Percentiles rank a stretch among this genome's conserved stretches.
These are phyloP conservation scores for Temnothorax ravouxi DNA, from an alignment of 2,888 invertebrate species.

Conservation along the genomic window DNA sequence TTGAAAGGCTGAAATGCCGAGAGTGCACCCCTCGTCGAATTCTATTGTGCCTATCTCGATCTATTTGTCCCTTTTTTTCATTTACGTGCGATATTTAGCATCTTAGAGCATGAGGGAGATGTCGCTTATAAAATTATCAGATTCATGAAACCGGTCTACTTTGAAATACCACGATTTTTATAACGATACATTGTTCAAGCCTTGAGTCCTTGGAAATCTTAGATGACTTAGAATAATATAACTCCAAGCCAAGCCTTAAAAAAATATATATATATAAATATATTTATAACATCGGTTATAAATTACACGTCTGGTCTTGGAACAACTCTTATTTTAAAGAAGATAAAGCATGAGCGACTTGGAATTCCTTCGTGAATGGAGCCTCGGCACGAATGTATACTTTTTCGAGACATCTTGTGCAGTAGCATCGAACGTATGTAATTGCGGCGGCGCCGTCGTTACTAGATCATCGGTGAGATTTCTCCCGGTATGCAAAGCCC, in stretches of 20 bases:
- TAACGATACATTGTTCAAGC: neutral
- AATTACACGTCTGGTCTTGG: neutral
- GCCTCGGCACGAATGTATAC: neutral
- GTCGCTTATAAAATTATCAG: neutral
- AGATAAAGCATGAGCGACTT: neutral
- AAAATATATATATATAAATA: too few relatives aligned
- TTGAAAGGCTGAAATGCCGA: conserved; percentile 50
- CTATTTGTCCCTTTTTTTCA: neutral
- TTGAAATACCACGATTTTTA: neutral
- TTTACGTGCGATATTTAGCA: neutral
- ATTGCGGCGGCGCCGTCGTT: conserved; percentile 53
- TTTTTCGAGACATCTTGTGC: conserved; percentile 19
- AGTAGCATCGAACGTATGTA: conserved; percentile 27
- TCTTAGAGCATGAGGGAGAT: neutral
- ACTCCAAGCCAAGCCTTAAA: neutral
- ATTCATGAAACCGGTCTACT: neutral
- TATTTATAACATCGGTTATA: neutral
- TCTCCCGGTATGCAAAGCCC: conserved; percentile 62
- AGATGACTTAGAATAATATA: neutral
- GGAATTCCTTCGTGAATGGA: conserved; percentile 26
- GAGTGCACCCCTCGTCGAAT: conserved; percentile 52
- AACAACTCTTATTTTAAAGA: neutral
- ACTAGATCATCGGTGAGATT: conserved; percentile 66
- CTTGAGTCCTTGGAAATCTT: neutral
- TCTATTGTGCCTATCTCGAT: conserved; percentile 45